phyloP scores from a whole-genome alignment of 1,140 invertebrate genomes.

The Orchestia grillus region DNA sequence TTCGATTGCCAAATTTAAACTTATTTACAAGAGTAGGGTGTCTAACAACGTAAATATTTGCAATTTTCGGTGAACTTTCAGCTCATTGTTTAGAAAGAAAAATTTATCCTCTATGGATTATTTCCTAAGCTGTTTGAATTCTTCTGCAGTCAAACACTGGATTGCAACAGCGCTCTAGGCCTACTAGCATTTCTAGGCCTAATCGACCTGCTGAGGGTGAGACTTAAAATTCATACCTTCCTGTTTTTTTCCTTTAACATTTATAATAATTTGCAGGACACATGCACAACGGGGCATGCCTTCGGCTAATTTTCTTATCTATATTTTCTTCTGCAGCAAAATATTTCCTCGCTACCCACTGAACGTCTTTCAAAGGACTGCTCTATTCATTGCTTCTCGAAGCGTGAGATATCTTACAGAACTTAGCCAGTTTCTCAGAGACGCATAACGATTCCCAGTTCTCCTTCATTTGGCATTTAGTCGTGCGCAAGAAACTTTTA shows the following conservation, averaged over 20 bases:
- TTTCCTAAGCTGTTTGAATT: neutral
- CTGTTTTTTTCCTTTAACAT: neutral
- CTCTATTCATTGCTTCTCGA: neutral
- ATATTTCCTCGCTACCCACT: neutral
- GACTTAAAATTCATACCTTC: neutral
- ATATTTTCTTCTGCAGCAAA: neutral
- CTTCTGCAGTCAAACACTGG: constrained; percentile 41
- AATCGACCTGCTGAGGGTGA: constrained; percentile 56
- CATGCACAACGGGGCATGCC: too few species aligned
- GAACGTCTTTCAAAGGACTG: neutral
- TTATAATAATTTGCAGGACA: neutral
- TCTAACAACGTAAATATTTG: neutral
- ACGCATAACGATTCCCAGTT: neutral
- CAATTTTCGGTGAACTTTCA: neutral
- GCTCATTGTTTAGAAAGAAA: neutral
- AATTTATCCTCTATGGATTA: too few species aligned
- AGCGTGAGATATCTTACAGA: neutral
- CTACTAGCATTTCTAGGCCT: constrained; percentile 48
- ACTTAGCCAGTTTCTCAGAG: neutral
- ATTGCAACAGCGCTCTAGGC: constrained; percentile 54
- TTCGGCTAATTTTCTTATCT: neutral
- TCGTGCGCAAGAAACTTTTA: neutral
- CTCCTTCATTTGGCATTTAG: neutral
- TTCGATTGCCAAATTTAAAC: neutral
- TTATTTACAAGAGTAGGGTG: neutral